Conservation (phyloP, 2,797 vertebrate species). For the Peromyscus eremicus region DNA sequence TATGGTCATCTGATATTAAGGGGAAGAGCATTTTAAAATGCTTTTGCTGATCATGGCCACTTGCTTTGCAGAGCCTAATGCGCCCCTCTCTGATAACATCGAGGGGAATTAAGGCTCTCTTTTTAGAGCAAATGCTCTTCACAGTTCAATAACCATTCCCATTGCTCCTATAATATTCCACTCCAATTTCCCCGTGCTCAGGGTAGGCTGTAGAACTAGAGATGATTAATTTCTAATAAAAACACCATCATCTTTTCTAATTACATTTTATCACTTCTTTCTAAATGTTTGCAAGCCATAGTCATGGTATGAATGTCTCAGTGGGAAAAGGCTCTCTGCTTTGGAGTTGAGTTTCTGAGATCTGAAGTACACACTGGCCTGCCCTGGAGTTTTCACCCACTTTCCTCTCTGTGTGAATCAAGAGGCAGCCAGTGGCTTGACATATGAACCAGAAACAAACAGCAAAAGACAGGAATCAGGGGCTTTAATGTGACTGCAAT, state of each 20-base stretch:
- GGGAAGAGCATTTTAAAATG: conserved; percentile 77
- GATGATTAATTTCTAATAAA: conserved; percentile 53
- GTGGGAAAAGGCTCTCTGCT: conserved; percentile 39
- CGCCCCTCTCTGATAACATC: conserved; percentile 76
- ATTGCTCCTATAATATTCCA: conserved; percentile 81
- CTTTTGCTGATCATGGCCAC: conserved; percentile 80
- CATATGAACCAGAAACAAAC: conserved; percentile 83
- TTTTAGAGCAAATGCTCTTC: conserved; percentile 82
- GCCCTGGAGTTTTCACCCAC: conserved; percentile 12
- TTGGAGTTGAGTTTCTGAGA: conserved; percentile 47
- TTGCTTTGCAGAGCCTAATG: conserved; percentile 80
- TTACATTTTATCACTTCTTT: not conserved
- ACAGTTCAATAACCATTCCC: conserved; percentile 82
- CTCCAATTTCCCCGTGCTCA: conserved; percentile 58
- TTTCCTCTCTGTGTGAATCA: conserved; percentile 71
- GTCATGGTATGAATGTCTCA: conserved; percentile 29
- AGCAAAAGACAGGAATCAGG: conserved; percentile 80
- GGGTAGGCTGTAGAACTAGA: conserved; percentile 36
- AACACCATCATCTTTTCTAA: conserved; percentile 48
- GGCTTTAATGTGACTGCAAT: conserved; percentile 84
- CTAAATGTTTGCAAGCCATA: conserved; percentile 44
- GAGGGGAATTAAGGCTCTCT: conserved; percentile 81
- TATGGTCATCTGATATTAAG: conserved; percentile 77
- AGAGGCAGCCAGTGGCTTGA: conserved; percentile 75
- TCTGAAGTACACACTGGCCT: not conserved